These are phyloP conservation scores for Galendromus occidentalis DNA, from an alignment of 1,140 invertebrate genomes.

Conservation along the genomic window DNA sequence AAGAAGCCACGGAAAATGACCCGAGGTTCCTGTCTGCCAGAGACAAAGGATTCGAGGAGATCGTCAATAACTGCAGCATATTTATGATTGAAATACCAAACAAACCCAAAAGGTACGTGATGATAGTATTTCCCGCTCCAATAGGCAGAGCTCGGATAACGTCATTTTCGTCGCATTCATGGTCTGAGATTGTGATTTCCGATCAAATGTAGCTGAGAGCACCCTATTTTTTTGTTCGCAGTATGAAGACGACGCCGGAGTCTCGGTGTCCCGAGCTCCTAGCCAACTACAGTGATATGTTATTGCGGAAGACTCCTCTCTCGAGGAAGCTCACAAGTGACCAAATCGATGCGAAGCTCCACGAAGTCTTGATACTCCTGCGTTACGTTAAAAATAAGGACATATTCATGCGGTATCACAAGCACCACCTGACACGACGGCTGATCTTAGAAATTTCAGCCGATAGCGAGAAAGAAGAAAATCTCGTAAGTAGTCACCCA, in stretches of 20 bases:
- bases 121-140: no score
- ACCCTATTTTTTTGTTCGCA: background rate
- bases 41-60: conserved; percentile 92
- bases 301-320: conserved; percentile 81
- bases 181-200: background rate
- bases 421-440: conserved; percentile 85
- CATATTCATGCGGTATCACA: conserved; percentile 98
- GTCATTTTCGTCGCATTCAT: background rate
- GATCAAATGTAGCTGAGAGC: conserved; percentile 3
- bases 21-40: conserved; percentile 87
- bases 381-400: conserved; percentile 99
- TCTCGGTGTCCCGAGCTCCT: conserved; percentile 95
- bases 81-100: conserved; percentile 9
- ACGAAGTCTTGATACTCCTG: conserved; percentile 76
- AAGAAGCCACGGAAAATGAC: conserved; percentile 88
- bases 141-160: no score
- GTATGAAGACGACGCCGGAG: conserved; percentile 47
- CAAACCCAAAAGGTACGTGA: background rate
- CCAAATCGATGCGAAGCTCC: conserved; percentile 81
- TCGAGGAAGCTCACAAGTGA: conserved; percentile 92
- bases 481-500: conserved; percentile 51
- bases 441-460: conserved; percentile 88
- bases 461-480: conserved; percentile 97
- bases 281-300: conserved; percentile 99
- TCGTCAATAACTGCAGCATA: conserved; percentile 62